Conservation (phyloP, 2,113 vertebrate genomes). For the Vimba vimba region DNA sequence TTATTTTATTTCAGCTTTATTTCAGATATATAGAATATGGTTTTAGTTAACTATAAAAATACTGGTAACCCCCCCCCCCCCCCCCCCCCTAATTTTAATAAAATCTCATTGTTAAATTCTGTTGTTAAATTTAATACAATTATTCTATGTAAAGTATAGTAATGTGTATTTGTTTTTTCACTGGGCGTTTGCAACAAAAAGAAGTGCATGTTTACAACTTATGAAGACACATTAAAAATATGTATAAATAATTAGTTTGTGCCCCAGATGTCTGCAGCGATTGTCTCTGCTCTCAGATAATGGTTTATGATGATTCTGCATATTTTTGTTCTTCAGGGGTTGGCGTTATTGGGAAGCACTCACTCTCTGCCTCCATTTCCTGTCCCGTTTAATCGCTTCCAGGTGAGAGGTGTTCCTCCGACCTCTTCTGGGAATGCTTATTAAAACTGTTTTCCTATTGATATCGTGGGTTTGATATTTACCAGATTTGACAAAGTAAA, state of each 20-base stretch:
- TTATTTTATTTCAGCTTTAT: neutral
- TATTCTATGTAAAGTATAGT: neutral
- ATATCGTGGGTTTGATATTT: constrained; percentile 76
- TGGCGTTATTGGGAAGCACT: constrained; percentile 71
- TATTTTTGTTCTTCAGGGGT: constrained; percentile 64
- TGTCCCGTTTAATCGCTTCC: constrained; percentile 74
- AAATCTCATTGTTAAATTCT: neutral
- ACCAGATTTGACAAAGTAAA: constrained; percentile 78
- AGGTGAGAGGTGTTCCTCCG: constrained; percentile 73
- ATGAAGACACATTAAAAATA: neutral
- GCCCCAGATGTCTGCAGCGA: constrained; percentile 67
- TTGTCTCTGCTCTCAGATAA: constrained; percentile 59
- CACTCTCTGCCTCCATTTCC: constrained; percentile 73
- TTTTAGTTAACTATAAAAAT: neutral
- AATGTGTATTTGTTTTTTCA: neutral
- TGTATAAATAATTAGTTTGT: constrained; percentile 57
- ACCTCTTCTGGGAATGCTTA: constrained; percentile 70
- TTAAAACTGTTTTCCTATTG: constrained; percentile 77
- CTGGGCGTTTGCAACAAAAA: neutral
- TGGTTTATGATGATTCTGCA: constrained; percentile 75
- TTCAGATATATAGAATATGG: neutral
- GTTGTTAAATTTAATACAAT: neutral
- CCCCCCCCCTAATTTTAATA: neutral
- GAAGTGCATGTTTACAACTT: neutral
- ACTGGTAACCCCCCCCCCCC: too few relatives aligned